These are phyloP conservation scores for Drosophila prolongata DNA, from an alignment of 2,888 invertebrate genomes.

Conservation along the genomic window DNA sequence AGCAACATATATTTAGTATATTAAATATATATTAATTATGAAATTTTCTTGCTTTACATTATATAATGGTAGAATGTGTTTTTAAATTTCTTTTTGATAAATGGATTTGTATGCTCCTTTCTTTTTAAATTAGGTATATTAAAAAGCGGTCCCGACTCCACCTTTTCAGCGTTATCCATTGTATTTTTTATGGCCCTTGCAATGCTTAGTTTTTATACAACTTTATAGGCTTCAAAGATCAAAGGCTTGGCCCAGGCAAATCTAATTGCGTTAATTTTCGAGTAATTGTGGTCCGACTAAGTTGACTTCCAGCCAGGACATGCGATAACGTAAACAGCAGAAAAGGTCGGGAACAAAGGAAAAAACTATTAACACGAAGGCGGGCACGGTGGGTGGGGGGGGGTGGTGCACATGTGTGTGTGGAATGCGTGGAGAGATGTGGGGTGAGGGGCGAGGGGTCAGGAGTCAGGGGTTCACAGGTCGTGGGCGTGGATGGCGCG, in stretches of 20 bases:
- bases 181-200: neutral
- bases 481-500: slow-evolving; percentile 51
- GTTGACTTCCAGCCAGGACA: slow-evolving; percentile 51
- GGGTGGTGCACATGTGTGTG: slow-evolving; percentile 14
- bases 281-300: slow-evolving; percentile 63
- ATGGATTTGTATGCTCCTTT: too few species aligned
- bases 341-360: slow-evolving; percentile 64
- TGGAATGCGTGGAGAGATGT: slow-evolving; percentile 7
- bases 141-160: neutral
- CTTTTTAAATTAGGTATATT: neutral
- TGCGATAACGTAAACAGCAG: slow-evolving; percentile 51
- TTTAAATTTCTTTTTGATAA: too few species aligned
- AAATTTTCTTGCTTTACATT: too few species aligned
- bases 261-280: slow-evolving; percentile 78
- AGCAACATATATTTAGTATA: too few species aligned
- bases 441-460: neutral
- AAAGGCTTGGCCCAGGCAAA: slow-evolving; percentile 31
- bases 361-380: slow-evolving; percentile 69
- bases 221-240: slow-evolving; percentile 31
- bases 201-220: slow-evolving; percentile 14
- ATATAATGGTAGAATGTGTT: too few species aligned
- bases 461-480: slow-evolving; percentile 6
- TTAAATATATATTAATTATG: too few species aligned
- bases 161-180: slow-evolving; percentile 6
- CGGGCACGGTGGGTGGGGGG: slow-evolving; percentile 7